A percentile compares a stretch with the other conserved stretches of the same genome.
Evolutionary conservation across 2,113 vertebrate species (phyloP).

Genomic region (Hemibagrus wyckioides): DNA sequence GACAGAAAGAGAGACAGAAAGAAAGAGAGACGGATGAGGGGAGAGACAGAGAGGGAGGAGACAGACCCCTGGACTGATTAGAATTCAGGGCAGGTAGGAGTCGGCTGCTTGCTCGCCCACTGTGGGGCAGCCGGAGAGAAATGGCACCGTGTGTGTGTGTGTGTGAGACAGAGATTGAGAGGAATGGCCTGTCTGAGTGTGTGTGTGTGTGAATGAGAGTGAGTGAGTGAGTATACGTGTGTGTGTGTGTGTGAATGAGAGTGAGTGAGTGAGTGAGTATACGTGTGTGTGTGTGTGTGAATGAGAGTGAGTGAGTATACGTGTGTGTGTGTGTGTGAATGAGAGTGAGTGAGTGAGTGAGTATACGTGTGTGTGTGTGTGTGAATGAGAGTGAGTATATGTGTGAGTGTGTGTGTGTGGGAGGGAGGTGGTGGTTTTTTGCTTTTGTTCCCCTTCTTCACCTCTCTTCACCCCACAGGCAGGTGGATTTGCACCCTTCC

Average conservation of each 20-base stretch:
- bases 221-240: constrained; percentile 9
- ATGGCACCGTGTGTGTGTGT: constrained; percentile 57
- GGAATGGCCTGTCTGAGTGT: constrained; percentile 8
- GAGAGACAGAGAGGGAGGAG: constrained; percentile 55
- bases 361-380: constrained; percentile 5
- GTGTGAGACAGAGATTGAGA: constrained; percentile 19
- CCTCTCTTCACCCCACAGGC: constrained; percentile 72
- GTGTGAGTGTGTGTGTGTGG: constrained; percentile 28
- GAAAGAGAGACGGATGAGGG: constrained; percentile 70
- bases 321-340: constrained; percentile 27
- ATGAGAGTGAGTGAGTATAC: not conserved
- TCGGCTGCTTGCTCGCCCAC: constrained; percentile 94
- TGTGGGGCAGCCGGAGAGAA: constrained; percentile 91
- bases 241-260: constrained; percentile 20
- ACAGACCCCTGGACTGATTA: constrained; percentile 95
- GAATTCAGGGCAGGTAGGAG: constrained; percentile 99
- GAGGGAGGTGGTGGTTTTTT: not conserved
- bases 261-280: constrained; percentile 5
- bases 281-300: not conserved
- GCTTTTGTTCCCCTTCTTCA: constrained; percentile 72
- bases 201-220: constrained; percentile 2
- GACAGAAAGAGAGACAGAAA: constrained; percentile 81
- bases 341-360: not conserved
- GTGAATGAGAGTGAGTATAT: not conserved
- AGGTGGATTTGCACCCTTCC: constrained; percentile 70